These are phyloP conservation scores for Nannospalax galili DNA, from an alignment of 2,113 vertebrate genomes.

Conservation along the genomic window DNA sequence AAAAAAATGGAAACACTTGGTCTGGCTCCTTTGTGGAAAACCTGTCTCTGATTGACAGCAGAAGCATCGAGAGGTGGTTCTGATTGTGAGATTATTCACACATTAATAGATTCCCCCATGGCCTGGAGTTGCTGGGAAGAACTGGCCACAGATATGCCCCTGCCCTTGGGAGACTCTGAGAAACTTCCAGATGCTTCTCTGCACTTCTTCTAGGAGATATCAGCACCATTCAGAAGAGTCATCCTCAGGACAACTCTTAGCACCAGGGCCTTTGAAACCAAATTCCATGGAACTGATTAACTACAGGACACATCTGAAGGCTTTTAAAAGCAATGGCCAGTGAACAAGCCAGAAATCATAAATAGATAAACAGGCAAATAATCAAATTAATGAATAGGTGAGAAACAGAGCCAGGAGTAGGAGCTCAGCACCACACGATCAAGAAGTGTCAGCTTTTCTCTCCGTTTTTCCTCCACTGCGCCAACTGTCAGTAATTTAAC, in stretches of 20 bases:
- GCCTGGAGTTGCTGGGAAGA: neutral
- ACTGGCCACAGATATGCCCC: neutral
- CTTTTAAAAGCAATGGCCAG: constrained; percentile 4
- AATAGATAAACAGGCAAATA: constrained; percentile 49
- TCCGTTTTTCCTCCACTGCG: constrained; percentile 75
- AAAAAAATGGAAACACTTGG: neutral
- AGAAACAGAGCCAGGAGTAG: neutral
- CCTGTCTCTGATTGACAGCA: neutral
- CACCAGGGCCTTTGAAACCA: neutral
- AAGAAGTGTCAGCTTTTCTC: constrained; percentile 83
- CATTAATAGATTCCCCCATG: rapidly evolving
- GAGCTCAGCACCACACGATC: neutral
- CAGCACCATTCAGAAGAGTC: neutral
- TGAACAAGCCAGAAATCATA: constrained; percentile 10
- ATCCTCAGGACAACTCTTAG: neutral
- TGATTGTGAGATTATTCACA: neutral
- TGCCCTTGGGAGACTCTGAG: neutral
- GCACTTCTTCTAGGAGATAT: neutral
- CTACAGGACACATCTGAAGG: neutral
- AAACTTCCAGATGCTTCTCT: neutral
- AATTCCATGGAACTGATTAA: neutral
- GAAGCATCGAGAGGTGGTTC: neutral
- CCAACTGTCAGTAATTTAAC: constrained; percentile 89
- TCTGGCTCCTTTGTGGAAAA: neutral
- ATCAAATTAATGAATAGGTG: constrained; percentile 50